phyloP scores from a whole-genome alignment of 1,140 invertebrate genomes.

The Gerris buenoi region DNA sequence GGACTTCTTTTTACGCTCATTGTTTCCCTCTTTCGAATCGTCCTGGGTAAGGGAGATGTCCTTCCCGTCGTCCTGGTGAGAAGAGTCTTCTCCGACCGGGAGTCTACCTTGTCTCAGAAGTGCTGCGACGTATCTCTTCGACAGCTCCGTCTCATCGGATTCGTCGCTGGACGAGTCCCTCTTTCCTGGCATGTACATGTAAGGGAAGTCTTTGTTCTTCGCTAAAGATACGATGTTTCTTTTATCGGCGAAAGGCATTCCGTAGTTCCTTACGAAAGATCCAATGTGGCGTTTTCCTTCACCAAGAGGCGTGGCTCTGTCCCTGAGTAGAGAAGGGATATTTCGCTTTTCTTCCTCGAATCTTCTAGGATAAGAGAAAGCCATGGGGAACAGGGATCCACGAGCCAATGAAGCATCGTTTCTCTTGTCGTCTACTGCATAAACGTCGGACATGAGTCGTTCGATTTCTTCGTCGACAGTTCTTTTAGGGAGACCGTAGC shows the following conservation, averaged over 20 bases:
- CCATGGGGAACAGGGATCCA: slow-evolving; percentile 14
- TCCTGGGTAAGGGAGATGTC: slow-evolving; percentile 10
- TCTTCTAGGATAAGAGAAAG: slow-evolving; percentile 19
- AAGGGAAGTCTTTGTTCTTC: slow-evolving; percentile 15
- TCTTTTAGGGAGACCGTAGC: slow-evolving; percentile 14
- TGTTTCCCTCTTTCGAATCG: slow-evolving; percentile 6
- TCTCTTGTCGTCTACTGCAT: slow-evolving; percentile 17
- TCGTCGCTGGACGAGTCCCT: slow-evolving; percentile 8
- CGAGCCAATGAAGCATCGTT: slow-evolving; percentile 18
- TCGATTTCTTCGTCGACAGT: slow-evolving; percentile 15
- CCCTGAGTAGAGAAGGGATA: slow-evolving; percentile 19
- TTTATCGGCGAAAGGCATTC: slow-evolving; percentile 14
- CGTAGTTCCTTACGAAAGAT: slow-evolving; percentile 13
- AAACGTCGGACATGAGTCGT: slow-evolving; percentile 16
- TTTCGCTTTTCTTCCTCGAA: slow-evolving; percentile 20
- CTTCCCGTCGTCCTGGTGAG: slow-evolving; percentile 7
- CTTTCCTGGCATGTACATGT: slow-evolving; percentile 9
- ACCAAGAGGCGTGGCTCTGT: slow-evolving; percentile 14
- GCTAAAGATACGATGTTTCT: slow-evolving; percentile 15
- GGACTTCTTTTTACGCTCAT: background rate
- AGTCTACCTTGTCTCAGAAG: slow-evolving; percentile 19
- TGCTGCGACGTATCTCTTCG: slow-evolving; percentile 18
- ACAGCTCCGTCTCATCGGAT: slow-evolving; percentile 12
- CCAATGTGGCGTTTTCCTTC: slow-evolving; percentile 20
- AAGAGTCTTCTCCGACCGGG: slow-evolving; percentile 12